A percentile compares a stretch with the other conserved stretches of the same genome.
These are phyloP conservation scores for Agrotis segetum DNA, from an alignment of 2,888 invertebrate species.

Conservation along the genomic window DNA sequence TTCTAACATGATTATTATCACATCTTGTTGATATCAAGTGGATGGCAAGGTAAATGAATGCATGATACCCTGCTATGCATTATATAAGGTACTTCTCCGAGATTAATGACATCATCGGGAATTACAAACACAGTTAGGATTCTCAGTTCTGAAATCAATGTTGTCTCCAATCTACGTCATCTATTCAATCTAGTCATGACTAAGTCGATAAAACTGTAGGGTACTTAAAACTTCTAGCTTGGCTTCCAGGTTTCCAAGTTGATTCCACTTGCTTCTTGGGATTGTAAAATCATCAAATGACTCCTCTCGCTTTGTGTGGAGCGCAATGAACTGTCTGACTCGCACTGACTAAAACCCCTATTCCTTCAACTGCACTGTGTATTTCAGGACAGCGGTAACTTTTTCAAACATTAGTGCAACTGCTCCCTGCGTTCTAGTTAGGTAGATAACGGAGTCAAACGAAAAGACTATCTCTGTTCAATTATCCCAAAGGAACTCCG, in stretches of 20 bases:
- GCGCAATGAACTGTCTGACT: no score
- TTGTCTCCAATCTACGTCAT: constrained; percentile 9
- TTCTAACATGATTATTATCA: not conserved
- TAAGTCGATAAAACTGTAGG: constrained; percentile 12
- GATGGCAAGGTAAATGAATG: not conserved
- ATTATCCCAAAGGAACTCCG: no score
- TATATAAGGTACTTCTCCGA: not conserved
- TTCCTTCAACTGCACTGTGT: no score
- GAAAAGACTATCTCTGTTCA: no score
- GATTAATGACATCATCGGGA: not conserved
- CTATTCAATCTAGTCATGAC: constrained; percentile 15
- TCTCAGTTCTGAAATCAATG: not conserved
- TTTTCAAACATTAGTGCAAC: no score
- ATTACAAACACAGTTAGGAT: not conserved
- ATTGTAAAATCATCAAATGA: no score
- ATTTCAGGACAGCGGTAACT: no score
- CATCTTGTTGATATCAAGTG: not conserved
- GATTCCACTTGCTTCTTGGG: no score
- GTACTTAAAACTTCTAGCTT: not conserved
- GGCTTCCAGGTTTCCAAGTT: not conserved
- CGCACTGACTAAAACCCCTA: no score
- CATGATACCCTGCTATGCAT: not conserved
- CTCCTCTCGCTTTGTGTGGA: no score
- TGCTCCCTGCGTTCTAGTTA: no score
- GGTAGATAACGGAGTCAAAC: no score